Evolutionary conservation across 1,140 invertebrate genomes (phyloP).

Genomic region (Rhopalosiphum maidis): DNA sequence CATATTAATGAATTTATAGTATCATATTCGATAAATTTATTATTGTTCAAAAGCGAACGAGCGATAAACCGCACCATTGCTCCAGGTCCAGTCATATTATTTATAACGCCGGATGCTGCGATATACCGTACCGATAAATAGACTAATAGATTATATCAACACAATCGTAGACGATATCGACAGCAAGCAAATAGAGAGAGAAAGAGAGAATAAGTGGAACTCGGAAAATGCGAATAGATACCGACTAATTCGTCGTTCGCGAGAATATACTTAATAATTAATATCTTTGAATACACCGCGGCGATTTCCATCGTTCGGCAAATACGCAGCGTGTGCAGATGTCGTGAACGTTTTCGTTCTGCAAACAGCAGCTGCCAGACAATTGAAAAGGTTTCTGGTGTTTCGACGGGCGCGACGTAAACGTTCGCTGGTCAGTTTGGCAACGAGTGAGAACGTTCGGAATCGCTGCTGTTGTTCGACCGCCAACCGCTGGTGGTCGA

Average conservation of each 20-base stretch:
- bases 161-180: background rate
- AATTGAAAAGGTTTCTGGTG: no score
- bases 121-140: background rate
- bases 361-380: no score
- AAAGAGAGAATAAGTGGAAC: background rate
- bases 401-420: background rate
- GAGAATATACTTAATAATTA: background rate
- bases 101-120: background rate
- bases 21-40: background rate
- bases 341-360: no score
- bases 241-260: background rate
- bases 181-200: background rate
- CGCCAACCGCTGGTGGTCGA: conserved; percentile 50
- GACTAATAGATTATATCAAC: background rate
- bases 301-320: background rate
- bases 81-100: background rate
- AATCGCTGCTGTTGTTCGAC: background rate
- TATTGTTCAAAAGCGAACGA: background rate
- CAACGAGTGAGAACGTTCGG: conserved; percentile 49
- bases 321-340: background rate
- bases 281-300: no score
- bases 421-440: background rate
- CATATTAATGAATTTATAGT: background rate
- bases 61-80: background rate
- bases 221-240: background rate